Evolutionary conservation across 2,797 vertebrate genomes (phyloP).

Genomic region (Lepilemur ruficaudatus): DNA sequence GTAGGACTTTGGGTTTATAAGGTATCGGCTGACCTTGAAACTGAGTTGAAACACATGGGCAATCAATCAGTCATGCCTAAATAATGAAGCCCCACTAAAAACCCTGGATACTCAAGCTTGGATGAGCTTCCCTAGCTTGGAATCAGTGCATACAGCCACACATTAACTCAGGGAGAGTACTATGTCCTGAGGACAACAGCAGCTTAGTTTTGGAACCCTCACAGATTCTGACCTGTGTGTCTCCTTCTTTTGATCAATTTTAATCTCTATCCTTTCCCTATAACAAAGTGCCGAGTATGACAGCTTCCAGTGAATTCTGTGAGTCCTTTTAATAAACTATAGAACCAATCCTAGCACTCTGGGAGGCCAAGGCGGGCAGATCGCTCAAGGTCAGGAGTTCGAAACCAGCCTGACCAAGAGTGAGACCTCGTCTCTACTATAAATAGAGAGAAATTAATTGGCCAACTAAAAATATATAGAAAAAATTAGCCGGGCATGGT

Average conservation of each 20-base stretch:
- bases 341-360: not conserved
- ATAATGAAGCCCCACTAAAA: not conserved
- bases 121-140: not conserved
- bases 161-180: not conserved
- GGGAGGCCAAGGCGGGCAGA: too few relatives aligned
- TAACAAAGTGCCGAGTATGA: not conserved
- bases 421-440: too few relatives aligned
- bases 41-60: not conserved
- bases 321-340: not conserved
- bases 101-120: not conserved
- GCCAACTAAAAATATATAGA: too few relatives aligned
- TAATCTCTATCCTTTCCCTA: not conserved
- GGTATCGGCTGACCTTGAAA: not conserved
- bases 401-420: too few relatives aligned
- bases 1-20: not conserved
- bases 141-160: not conserved
- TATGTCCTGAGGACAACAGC: not conserved
- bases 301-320: not conserved
- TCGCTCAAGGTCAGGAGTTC: too few relatives aligned
- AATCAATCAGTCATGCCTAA: slow-evolving; percentile 8
- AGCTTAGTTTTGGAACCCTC: not conserved
- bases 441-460: too few relatives aligned
- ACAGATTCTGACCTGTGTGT: not conserved
- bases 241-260: slow-evolving; percentile 17
- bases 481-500: too few relatives aligned